phyloP scores from a whole-genome alignment of 2,113 vertebrate genomes.

The Callocephalon fimbriatum region DNA sequence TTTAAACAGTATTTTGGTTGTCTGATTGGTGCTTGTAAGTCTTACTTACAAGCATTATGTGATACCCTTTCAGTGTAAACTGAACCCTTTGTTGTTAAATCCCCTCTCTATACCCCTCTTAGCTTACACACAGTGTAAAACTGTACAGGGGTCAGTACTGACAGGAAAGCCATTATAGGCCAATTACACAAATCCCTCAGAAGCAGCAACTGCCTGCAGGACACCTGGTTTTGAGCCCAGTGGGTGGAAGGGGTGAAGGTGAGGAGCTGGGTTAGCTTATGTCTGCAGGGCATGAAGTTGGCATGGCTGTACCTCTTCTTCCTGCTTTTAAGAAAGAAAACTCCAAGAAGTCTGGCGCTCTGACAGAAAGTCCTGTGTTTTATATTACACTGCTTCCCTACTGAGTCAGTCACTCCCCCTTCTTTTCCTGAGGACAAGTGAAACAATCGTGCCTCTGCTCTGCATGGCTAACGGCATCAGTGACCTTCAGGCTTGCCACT shows the following conservation, averaged over 20 bases:
- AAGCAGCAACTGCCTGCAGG: neutral
- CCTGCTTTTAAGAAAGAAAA: slow-evolving; percentile 52
- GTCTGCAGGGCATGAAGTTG: neutral
- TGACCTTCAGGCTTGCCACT: slow-evolving; percentile 75
- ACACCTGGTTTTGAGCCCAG: neutral
- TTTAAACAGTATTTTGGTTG: neutral
- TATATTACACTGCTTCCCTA: slow-evolving; percentile 53
- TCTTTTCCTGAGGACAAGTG: slow-evolving; percentile 37
- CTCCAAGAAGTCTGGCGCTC: slow-evolving; percentile 26
- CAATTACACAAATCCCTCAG: neutral
- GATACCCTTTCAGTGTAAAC: neutral
- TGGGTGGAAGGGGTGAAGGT: neutral
- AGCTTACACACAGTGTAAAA: neutral
- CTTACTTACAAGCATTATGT: neutral
- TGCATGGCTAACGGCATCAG: slow-evolving; percentile 54
- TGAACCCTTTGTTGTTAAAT: neutral
- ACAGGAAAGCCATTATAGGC: neutral
- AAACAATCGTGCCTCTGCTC: slow-evolving; percentile 58
- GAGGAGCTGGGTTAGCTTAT: neutral
- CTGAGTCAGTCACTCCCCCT: slow-evolving; percentile 39
- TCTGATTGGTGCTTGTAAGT: neutral
- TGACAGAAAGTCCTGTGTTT: slow-evolving; percentile 57
- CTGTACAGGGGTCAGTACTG: neutral
- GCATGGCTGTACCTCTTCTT: slow-evolving; percentile 9
- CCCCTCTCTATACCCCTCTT: neutral